Evolutionary conservation across 1,140 invertebrate species (phyloP).

Genomic region (Danaus melanippus): DNA sequence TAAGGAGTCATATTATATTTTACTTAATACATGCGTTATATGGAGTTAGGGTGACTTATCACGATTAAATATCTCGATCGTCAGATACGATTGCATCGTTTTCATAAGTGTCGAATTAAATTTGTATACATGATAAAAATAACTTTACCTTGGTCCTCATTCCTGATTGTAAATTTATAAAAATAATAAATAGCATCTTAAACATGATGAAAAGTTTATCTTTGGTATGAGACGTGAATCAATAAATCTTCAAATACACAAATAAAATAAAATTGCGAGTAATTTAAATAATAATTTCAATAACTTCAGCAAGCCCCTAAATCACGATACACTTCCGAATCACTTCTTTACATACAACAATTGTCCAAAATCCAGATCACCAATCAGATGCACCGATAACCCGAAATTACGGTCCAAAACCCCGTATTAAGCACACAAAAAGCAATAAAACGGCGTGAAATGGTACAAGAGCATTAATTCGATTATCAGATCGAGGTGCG

Average conservation of each 20-base stretch:
- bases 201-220: no score
- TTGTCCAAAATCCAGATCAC: constrained; percentile 48
- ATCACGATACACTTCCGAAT: constrained; percentile 5
- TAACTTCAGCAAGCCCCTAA: no score
- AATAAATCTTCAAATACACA: no score
- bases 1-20: constrained; percentile 60
- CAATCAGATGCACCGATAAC: constrained; percentile 62
- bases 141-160: no score
- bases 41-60: constrained; percentile 51
- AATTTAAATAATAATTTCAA: no score
- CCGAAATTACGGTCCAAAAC: constrained; percentile 56
- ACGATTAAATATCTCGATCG: constrained; percentile 45
- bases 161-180: no score
- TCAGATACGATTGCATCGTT: constrained; percentile 46
- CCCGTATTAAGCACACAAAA: constrained; percentile 60
- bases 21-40: constrained; percentile 58
- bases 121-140: no score
- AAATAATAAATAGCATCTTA: no score
- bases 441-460: constrained; percentile 68
- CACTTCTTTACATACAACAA: constrained; percentile 24
- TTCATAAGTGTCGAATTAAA: constrained; percentile 10
- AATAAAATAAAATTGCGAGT: no score
- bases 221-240: no score
- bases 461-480: constrained; percentile 68
- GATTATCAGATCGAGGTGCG: constrained; percentile 71